Evolutionary conservation across 2,797 vertebrate species (phyloP).

Genomic region (Podarcis lilfordi): DNA sequence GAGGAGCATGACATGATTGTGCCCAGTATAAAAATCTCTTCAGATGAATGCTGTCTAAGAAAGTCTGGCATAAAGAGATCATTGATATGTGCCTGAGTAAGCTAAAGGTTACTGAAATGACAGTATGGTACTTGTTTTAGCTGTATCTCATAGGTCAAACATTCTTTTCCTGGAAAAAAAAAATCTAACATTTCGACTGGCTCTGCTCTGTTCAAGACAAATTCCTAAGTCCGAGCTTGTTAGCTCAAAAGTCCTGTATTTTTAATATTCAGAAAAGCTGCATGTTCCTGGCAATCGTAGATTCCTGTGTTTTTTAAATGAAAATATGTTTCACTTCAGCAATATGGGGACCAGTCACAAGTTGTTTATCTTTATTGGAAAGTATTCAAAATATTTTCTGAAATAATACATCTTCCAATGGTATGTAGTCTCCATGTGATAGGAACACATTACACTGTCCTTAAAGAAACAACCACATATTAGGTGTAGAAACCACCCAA

Average conservation of each 20-base stretch:
- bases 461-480: neutral
- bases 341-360: neutral
- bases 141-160: conserved; percentile 58
- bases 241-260: conserved; percentile 46
- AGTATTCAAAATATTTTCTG: neutral
- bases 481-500: neutral
- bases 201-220: conserved; percentile 45
- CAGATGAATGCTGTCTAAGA: conserved; percentile 12
- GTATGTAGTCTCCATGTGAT: neutral
- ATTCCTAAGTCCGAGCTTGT: conserved; percentile 40
- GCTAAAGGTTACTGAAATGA: conserved; percentile 61
- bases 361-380: conserved; percentile 36
- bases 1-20: conserved; percentile 42
- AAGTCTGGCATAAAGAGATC: conserved; percentile 62
- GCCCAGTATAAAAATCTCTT: conserved; percentile 49
- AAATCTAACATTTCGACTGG: conserved; percentile 49
- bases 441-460: neutral
- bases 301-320: conserved; percentile 14
- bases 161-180: conserved; percentile 55
- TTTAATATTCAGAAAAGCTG: conserved; percentile 23
- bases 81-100: conserved; percentile 60
- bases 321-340: conserved; percentile 32
- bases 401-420: neutral
- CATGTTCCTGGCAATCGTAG: neutral
- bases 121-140: conserved; percentile 55